A percentile compares a stretch with the other conserved stretches of the same genome.
These are phyloP conservation scores for Rhinopomastus cyanomelas DNA, from an alignment of 2,113 vertebrate species.

Conservation along the genomic window DNA sequence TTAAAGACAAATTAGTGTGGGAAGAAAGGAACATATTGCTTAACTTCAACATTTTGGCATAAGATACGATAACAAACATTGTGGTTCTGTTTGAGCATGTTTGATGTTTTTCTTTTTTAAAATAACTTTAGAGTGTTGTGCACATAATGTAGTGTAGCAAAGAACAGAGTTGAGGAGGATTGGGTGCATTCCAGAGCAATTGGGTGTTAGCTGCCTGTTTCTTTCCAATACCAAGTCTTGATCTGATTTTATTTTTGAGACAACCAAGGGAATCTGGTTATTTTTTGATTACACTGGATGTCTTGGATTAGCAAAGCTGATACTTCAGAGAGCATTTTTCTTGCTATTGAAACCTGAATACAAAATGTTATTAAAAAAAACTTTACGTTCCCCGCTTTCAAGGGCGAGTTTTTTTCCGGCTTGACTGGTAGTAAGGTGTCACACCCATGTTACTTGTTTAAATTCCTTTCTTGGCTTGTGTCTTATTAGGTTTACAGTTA, in stretches of 20 bases:
- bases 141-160: neutral
- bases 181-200: neutral
- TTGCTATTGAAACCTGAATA: neutral
- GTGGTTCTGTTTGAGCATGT: neutral
- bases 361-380: neutral
- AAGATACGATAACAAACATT: neutral
- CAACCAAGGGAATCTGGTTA: neutral
- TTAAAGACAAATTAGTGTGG: neutral
- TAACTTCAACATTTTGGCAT: neutral
- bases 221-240: neutral
- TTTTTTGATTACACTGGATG: neutral
- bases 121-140: neutral
- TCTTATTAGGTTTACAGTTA: slow-evolving; percentile 88
- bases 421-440: neutral
- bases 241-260: neutral
- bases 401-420: neutral
- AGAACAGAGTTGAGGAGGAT: neutral
- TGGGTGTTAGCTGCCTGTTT: neutral
- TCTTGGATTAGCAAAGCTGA: neutral
- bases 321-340: neutral
- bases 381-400: neutral
- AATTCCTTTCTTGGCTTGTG: neutral
- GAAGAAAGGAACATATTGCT: neutral
- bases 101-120: neutral
- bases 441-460: neutral